Evolutionary conservation across 2,888 invertebrate species (phyloP).

Genomic region (Dusona sp.): DNA sequence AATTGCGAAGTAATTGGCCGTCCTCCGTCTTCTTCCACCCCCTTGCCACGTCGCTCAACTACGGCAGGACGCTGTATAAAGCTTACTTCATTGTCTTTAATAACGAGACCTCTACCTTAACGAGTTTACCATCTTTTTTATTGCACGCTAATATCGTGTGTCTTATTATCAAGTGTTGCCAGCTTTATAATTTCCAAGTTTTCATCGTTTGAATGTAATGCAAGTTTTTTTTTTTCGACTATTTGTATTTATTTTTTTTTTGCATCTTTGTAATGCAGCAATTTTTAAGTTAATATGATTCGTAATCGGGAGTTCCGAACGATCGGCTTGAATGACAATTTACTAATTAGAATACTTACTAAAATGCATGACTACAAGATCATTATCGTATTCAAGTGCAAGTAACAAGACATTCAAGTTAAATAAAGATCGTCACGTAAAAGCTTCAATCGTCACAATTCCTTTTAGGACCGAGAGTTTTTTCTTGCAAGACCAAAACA

Average conservation of each 20-base stretch:
- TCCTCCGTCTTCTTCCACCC: conserved; percentile 74
- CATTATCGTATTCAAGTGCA: not conserved
- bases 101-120: conserved; percentile 82
- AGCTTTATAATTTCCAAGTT: not conserved
- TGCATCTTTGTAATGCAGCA: not conserved
- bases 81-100: conserved; percentile 85
- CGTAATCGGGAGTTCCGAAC: not conserved
- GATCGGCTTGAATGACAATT: not conserved
- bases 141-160: conserved; percentile 58
- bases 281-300: not conserved
- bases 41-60: conserved; percentile 9
- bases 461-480: not conserved
- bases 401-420: not conserved
- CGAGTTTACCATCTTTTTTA: conserved; percentile 80
- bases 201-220: not conserved
- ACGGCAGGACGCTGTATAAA: conserved; percentile 79
- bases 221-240: too few species aligned
- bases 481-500: not conserved
- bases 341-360: not conserved
- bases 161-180: conserved; percentile 11
- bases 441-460: not conserved
- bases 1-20: conserved; percentile 85
- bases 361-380: not conserved
- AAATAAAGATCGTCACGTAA: not conserved
- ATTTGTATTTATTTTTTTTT: not conserved